These are phyloP conservation scores for Podarcis lilfordi DNA, from an alignment of 2,797 vertebrate genomes.

Conservation along the genomic window DNA sequence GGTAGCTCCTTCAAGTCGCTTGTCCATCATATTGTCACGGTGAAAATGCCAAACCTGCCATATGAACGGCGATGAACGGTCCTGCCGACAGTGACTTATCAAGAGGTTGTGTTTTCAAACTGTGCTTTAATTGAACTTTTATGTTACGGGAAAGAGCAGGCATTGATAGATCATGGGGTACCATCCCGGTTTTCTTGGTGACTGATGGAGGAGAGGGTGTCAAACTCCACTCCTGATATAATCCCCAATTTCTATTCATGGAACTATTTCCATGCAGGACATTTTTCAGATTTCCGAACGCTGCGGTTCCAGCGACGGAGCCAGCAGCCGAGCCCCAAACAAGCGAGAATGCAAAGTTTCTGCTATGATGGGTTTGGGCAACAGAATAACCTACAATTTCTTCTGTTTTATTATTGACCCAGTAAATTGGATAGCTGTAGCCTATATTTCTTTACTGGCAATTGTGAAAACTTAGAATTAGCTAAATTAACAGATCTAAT, in stretches of 20 bases:
- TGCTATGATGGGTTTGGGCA: not conserved
- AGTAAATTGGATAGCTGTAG: too few species aligned
- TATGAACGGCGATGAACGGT: not conserved
- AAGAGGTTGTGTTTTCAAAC: slow-evolving; percentile 9
- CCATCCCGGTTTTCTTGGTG: not conserved
- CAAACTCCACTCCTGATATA: not conserved
- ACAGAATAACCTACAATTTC: not conserved
- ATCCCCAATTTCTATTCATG: not conserved
- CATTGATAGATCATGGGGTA: slow-evolving; percentile 33
- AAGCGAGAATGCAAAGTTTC: not conserved
- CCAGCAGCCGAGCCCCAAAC: too few species aligned
- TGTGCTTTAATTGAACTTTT: not conserved
- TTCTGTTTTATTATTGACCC: too few species aligned
- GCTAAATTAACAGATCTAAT: too few species aligned
- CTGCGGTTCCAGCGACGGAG: not conserved
- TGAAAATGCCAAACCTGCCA: slow-evolving; percentile 18
- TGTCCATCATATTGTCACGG: slow-evolving; percentile 49
- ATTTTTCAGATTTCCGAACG: not conserved
- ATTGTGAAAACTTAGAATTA: too few species aligned
- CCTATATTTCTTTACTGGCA: too few species aligned
- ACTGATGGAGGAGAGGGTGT: not conserved
- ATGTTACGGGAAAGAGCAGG: not conserved
- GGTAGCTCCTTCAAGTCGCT: slow-evolving; percentile 5
- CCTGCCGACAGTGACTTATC: slow-evolving; percentile 11
- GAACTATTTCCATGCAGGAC: not conserved